These are phyloP conservation scores for Pluvianellus socialis DNA, from an alignment of 2,113 vertebrate species.

Conservation along the genomic window DNA sequence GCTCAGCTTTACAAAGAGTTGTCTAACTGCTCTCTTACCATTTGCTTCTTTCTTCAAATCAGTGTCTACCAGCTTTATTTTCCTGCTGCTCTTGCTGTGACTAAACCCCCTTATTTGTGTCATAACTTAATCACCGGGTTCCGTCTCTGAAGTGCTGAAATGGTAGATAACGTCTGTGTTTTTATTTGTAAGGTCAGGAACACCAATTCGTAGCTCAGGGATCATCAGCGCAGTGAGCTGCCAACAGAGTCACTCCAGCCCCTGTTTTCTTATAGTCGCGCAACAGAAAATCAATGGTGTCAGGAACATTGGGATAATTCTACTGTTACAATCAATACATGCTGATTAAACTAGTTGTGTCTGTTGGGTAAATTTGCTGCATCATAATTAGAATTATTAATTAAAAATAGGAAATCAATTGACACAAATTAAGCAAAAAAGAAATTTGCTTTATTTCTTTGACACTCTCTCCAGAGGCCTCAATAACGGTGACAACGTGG, in stretches of 20 bases:
- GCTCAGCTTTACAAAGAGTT: neutral
- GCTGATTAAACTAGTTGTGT: conserved; percentile 84
- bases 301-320: conserved; percentile 82
- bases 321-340: conserved; percentile 76
- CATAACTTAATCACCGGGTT: conserved; percentile 7
- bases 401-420: conserved; percentile 99
- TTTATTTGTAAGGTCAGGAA: conserved; percentile 47
- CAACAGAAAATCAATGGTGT: conserved; percentile 84
- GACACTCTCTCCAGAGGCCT: conserved; percentile 78
- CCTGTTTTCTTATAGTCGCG: conserved; percentile 70
- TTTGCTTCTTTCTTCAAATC: neutral
- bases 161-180: conserved; percentile 23
- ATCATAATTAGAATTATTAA: conserved; percentile 99
- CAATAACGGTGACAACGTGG: conserved; percentile 58
- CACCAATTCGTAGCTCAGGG: conserved; percentile 36
- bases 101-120: conserved; percentile 20
- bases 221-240: conserved; percentile 9
- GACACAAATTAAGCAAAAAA: conserved; percentile 88
- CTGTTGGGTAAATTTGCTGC: conserved; percentile 87
- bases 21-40: neutral
- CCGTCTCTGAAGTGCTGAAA: conserved; percentile 3
- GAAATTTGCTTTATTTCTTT: conserved; percentile 82
- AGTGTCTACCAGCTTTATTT: neutral
- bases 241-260: conserved; percentile 46
- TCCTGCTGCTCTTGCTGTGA: neutral